Base-by-base conservation (phyloP, 2,888 invertebrate species). In the Drosophila falleni region DNA sequence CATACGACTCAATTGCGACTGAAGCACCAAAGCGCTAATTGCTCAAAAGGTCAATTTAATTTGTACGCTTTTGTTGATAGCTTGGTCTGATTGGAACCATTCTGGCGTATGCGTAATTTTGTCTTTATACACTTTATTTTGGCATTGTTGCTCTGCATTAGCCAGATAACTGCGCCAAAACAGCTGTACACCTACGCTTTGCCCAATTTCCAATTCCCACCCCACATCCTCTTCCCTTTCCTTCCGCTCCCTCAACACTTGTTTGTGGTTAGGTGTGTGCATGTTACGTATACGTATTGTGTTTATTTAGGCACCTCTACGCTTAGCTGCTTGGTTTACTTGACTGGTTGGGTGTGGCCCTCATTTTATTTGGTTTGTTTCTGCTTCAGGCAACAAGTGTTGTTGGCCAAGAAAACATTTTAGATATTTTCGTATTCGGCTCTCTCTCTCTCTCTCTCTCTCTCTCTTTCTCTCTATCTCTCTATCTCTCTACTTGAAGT, bases 41-140 rank as follows among this genome's bases (percentile, higher is more conserved):
- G 76, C 66, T 59, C 63, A 71, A 83, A 83, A 87, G 87, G 87
- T 80, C 83, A 87, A 81, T 81, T 83, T 83, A 78, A 81, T 87
- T 83, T 83, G 78, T 71, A 41, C 75, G 78, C 71, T 75, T 75
- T 71, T 66, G 66, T 56, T 63, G 66, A 68, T 53, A 62, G 55
- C 58, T 73, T 62, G 59, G 44, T 51, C 66, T 74, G 65, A 67
- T 71, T 72, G 75, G 74, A 78, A 72, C 62, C 80, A 68, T 67
- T 78, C 56, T 67, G 71, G 74, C 79, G 79, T 78, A 74, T 74
- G 59, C 77, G 78, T 78, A 74, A 71, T 74, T 74, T 67, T 53
- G 44, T 54, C 46, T 33, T 58, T 42, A 51, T 51, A 51, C 35
- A 37, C 44, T 60, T 65, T 31, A 53, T 33, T 47, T 64, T 16